Base-by-base conservation (phyloP, 2,113 vertebrate species). In the Zapus hudsonius region DNA sequence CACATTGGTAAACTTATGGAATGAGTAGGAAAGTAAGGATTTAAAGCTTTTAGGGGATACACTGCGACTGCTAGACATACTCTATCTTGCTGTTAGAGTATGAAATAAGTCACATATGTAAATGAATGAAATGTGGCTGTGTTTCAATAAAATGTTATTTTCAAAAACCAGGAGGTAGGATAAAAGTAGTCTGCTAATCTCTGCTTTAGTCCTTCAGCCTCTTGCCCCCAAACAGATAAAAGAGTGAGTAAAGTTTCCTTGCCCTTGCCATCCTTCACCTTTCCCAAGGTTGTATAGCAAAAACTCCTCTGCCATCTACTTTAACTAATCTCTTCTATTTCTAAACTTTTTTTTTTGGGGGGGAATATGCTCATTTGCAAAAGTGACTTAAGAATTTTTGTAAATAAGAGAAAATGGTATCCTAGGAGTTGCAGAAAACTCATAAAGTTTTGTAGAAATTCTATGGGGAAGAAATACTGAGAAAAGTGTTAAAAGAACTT, bases 371-470 rank as follows among this genome's bases (percentile, higher is more conserved):
- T 31, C 33, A 91, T 42, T 84, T 95, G 23, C 0, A 87, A 84
- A 91, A 95, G 52, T 42, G 44, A 80, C 55, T 93, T 93, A 87
- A 0, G 52, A 84, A 47, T 15, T 61, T 92, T 93, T 91, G 12
- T 80, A 84, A 95, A 84, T 67, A 89, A 91, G 33, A 36, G 47
- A 47, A 93, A 94, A 89, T 69, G 12, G 73, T 87, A 94, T 89
- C 73, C 31, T 61, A 89, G 85, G 22, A 94, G 44, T 22, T 67
- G 22, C 11, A 93, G 59, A 31, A 83, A 95, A 92, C 38, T 2
- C n/a, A 88, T 31, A n/a, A 8, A 64, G 33, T 75, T 33, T 76
- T 52, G 52, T 91, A 52, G 89, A n/a, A 67, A 94, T 90, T 92
- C 27, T 29, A 78, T 23, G 9, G 47, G 29, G 31, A 83, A 90